Evolutionary conservation across 2,888 invertebrate genomes (phyloP), one percentile per base, ranked within the genome.

Genomic region (Drosophila neoperkinsi): DNA sequence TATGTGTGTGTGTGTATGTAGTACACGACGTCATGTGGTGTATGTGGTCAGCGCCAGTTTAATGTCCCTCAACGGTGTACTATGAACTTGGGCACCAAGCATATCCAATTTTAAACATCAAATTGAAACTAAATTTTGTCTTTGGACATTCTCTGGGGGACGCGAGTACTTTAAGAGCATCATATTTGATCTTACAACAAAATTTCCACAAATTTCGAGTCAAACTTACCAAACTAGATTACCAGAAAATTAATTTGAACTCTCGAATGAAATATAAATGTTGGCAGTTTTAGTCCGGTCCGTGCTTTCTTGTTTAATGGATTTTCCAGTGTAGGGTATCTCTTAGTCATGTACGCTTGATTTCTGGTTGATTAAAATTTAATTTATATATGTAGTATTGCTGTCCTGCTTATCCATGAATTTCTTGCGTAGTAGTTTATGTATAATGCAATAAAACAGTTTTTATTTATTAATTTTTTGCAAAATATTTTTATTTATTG

Each of bases 11-110:
- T 55, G 49, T 41, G 50, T 60, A 50, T 55, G 56, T 65, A 41
- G 38, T 52, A 36, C 67, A 49, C 68, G 74, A 75, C 74, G 62
- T 79, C 84, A 77, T 84, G 79, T 60, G 79, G 83, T 75, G 65
- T 51, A 62, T 76, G 71, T 81, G 79, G 79, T 77, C 65, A 66
- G 52, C 34, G 30, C 18, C 41, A 38, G 36, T 58, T 77, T 62
- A 56, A 62, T 59, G 55, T 18, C 18, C 21, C 41, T 30, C 21
- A 34, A 33, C 16, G 56, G 46, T 63, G 61, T 41, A 31, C 46
- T 46, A 4, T 61, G 52, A 70, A 58, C 50, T 75, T 62, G 52
- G 34, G n/a, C 43, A 33, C 7, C 36, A 52, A 63, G 28, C 51
- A 53, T 51, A 30, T 9, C n/a, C 38, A 51, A 58, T 49, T 61